Evolutionary conservation across 2,797 vertebrate genomes (phyloP).

Genomic region (Squalus acanthias): DNA sequence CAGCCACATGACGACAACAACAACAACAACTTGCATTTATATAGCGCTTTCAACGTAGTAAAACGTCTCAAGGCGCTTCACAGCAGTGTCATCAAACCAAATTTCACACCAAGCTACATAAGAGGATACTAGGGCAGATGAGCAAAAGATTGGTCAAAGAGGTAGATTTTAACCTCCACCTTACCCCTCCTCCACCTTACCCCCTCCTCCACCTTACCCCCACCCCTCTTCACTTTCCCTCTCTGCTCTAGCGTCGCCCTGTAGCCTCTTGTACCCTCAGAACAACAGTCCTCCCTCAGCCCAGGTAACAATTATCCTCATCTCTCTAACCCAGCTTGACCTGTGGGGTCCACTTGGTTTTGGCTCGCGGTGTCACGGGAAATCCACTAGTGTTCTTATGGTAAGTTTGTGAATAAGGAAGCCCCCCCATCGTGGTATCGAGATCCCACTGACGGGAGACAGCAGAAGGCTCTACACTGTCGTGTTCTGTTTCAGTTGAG

Average conservation of each 20-base stretch:
- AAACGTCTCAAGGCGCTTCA: not conserved
- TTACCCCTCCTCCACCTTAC: not conserved
- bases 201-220: not conserved
- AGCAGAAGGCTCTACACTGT: not conserved
- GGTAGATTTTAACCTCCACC: too few species aligned
- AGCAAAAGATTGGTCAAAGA: too few species aligned
- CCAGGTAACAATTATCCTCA: not conserved
- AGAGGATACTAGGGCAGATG: not conserved
- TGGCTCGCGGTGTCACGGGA: not conserved
- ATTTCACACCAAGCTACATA: not conserved
- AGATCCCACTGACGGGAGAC: not conserved
- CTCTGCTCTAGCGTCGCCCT: not conserved
- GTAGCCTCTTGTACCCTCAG: not conserved
- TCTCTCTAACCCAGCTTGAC: not conserved
- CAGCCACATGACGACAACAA: not conserved
- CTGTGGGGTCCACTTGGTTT: not conserved
- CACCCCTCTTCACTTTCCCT: not conserved
- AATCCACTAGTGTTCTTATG: not conserved
- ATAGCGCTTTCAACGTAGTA: not conserved
- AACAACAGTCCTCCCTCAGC: not conserved
- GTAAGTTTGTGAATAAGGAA: not conserved
- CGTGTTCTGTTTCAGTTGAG: not conserved
- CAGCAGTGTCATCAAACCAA: not conserved
- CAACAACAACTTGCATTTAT: not conserved
- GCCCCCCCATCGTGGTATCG: too few species aligned